phyloP scores from a whole-genome alignment of 2,113 vertebrate genomes.

The Marmota monax region DNA sequence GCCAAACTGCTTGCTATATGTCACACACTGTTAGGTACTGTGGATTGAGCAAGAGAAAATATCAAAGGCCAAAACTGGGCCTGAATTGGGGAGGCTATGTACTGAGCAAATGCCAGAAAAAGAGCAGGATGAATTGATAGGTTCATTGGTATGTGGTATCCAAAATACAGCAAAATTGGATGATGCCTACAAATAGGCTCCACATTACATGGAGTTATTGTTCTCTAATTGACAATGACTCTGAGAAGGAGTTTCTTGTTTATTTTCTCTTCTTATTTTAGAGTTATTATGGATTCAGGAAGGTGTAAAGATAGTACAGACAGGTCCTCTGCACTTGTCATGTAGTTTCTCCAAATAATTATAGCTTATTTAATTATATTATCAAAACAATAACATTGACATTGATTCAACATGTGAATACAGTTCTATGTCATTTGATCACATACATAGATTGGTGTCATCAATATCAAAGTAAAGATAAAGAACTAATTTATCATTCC shows the following conservation, averaged over 20 bases:
- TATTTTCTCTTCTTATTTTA: not conserved
- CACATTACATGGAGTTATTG: not conserved
- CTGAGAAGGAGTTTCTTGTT: not conserved
- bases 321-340: not conserved
- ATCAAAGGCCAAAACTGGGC: not conserved
- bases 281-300: not conserved
- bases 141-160: not conserved
- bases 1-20: not conserved
- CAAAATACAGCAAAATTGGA: not conserved
- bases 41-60: slow-evolving; percentile 21
- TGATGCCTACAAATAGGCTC: not conserved
- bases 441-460: not conserved
- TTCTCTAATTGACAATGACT: not conserved
- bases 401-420: not conserved
- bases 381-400: not conserved
- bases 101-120: not conserved
- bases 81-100: not conserved
- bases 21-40: not conserved
- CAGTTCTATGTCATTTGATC: not conserved
- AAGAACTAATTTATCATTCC: not conserved
- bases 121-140: not conserved
- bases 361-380: not conserved
- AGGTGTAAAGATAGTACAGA: not conserved
- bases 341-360: not conserved
- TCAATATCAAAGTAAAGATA: not conserved